Conservation (phyloP, 2,888 invertebrate genomes). For the Labia minor region DNA sequence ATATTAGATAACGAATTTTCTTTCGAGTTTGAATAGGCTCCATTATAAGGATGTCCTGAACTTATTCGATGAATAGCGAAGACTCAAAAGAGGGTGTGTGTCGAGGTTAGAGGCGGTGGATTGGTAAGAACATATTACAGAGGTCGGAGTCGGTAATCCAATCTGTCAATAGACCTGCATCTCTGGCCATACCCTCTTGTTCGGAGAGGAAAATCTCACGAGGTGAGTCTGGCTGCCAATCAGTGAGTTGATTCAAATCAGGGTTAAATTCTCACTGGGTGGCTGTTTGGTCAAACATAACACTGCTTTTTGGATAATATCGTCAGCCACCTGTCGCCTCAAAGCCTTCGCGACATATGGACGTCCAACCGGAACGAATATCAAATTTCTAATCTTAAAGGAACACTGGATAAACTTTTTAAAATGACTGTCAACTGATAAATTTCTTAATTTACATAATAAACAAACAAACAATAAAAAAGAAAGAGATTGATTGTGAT, state of each 20-base stretch:
- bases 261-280: background rate
- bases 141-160: background rate
- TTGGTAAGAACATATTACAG: background rate
- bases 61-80: background rate
- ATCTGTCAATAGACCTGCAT: constrained; percentile 13
- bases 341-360: background rate
- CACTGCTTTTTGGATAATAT: too few species aligned
- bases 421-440: too few species aligned
- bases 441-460: too few species aligned
- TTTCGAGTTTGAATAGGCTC: constrained; percentile 13
- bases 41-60: background rate
- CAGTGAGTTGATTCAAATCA: background rate
- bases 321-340: background rate
- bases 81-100: background rate
- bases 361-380: background rate
- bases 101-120: background rate
- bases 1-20: constrained; percentile 13
- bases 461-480: too few species aligned
- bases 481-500: too few species aligned
- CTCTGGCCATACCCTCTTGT: background rate
- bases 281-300: background rate
- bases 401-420: too few species aligned
- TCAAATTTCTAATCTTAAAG: too few species aligned
- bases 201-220: background rate
- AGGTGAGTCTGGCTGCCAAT: background rate